These are phyloP conservation scores for Eira barbara DNA, from an alignment of 2,113 vertebrate genomes.

Conservation along the genomic window DNA sequence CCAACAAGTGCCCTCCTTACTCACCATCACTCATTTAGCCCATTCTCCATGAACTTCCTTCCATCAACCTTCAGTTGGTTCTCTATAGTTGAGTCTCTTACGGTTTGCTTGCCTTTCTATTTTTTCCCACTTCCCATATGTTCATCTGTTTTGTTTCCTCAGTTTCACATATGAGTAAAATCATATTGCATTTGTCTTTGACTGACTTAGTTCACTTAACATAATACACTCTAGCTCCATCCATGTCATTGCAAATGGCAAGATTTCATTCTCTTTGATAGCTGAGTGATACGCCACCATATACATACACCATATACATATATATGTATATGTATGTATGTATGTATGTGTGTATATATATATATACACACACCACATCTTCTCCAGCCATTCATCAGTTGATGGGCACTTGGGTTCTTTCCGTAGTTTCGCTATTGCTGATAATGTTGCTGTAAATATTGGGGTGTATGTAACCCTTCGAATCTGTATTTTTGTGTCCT, in stretches of 20 bases:
- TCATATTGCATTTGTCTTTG: not conserved
- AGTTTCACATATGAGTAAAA: not conserved
- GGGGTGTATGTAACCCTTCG: not conserved
- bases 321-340: too few species aligned
- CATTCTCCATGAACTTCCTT: not conserved
- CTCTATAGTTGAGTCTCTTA: not conserved
- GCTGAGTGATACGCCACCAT: not conserved
- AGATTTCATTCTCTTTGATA: not conserved
- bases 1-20: not conserved
- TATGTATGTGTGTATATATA: not conserved
- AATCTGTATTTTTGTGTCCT: not conserved
- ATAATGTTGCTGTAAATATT: not conserved
- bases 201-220: not conserved
- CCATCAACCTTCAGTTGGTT: not conserved
- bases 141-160: not conserved
- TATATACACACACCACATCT: not conserved
- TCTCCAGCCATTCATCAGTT: not conserved
- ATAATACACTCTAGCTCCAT: not conserved
- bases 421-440: not conserved
- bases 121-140: not conserved
- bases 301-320: not conserved
- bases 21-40: not conserved
- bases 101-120: not conserved
- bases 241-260: not conserved
- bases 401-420: not conserved